phyloP scores from a whole-genome alignment of 2,888 invertebrate species.

The Aphodius granarius region DNA sequence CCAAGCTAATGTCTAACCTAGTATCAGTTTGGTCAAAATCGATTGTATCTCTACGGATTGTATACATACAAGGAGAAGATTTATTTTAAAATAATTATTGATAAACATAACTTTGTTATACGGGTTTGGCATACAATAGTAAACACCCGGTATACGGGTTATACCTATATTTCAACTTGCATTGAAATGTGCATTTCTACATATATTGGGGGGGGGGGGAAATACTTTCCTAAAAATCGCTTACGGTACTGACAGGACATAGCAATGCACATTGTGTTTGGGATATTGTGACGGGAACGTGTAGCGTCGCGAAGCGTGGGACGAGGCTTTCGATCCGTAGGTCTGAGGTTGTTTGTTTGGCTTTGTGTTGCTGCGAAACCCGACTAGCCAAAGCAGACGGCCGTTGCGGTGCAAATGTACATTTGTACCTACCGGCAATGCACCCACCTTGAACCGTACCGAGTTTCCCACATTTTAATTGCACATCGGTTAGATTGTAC shows the following conservation, averaged over 20 bases:
- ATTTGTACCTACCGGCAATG: background rate
- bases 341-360: background rate
- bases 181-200: background rate
- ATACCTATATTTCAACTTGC: background rate
- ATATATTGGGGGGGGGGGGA: too few relatives aligned
- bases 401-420: background rate
- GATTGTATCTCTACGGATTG: too few relatives aligned
- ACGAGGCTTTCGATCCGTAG: background rate
- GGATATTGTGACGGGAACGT: background rate
- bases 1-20: too few relatives aligned
- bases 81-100: too few relatives aligned
- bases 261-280: background rate
- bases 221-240: background rate
- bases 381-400: background rate
- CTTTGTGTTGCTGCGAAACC: background rate
- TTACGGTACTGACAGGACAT: background rate
- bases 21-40: too few relatives aligned
- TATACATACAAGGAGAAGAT: too few relatives aligned
- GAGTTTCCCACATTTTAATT: background rate
- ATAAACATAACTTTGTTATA: background rate
- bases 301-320: background rate
- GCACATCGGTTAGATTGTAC: background rate
- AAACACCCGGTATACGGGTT: background rate
- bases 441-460: background rate
- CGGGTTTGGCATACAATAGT: background rate